Conservation (phyloP, 1,140 invertebrate genomes). For the Theocolax elegans region DNA sequence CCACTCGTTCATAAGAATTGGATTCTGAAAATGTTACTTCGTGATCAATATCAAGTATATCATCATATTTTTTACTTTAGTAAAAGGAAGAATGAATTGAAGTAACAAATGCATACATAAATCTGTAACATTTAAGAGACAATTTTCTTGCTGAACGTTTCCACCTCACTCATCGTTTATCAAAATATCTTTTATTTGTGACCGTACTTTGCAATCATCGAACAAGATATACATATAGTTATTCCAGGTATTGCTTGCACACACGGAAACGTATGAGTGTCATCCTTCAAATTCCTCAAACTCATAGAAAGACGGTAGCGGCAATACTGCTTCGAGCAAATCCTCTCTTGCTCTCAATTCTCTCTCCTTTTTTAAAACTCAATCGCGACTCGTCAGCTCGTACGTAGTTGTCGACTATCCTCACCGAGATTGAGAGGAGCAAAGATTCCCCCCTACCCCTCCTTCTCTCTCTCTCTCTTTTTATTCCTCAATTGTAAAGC, state of each 20-base stretch:
- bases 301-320: neutral
- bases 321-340: neutral
- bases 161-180: neutral
- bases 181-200: neutral
- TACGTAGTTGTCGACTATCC: neutral
- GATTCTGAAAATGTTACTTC: no score
- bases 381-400: slow-evolving; percentile 9
- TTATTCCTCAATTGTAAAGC: slow-evolving; percentile 4
- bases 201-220: neutral
- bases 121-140: no score
- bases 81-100: no score
- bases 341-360: neutral
- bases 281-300: neutral
- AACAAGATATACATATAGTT: neutral
- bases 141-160: no score
- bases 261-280: neutral
- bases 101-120: no score
- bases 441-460: no score
- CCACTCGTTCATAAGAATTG: no score
- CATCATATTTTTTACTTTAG: no score
- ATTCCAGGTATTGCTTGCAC: neutral
- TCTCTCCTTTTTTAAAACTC: slow-evolving; percentile 8
- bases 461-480: neutral
- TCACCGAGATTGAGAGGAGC: slow-evolving; percentile 1
- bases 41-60: no score